A percentile compares a stretch with the other conserved stretches of the same genome.
Conservation (phyloP, 2,797 vertebrate species). For the Melanotaenia parkinsoni region DNA sequence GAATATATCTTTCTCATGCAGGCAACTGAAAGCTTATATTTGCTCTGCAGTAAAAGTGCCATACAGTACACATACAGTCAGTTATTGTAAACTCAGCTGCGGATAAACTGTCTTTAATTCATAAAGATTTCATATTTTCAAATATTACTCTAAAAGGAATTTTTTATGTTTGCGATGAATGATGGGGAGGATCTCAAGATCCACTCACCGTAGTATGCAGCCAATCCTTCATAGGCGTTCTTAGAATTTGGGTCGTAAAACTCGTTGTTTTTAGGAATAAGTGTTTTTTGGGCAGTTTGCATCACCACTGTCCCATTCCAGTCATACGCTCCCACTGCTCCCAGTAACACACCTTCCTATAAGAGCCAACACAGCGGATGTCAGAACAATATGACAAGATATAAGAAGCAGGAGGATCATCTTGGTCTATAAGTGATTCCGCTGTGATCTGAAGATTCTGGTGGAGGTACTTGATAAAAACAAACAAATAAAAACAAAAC, state of each 20-base stretch:
- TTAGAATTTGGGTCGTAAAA: slow-evolving; percentile 84
- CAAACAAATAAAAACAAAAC: too few species aligned
- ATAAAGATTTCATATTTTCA: neutral
- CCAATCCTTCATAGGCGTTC: slow-evolving; percentile 87
- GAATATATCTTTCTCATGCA: slow-evolving; percentile 17
- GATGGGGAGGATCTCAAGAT: neutral
- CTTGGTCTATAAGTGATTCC: neutral
- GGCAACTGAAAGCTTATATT: slow-evolving; percentile 24
- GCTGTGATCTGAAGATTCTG: neutral
- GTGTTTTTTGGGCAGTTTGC: slow-evolving; percentile 74
- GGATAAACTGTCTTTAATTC: neutral
- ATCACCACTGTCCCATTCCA: slow-evolving; percentile 97
- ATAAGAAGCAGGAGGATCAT: neutral
- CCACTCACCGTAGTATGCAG: slow-evolving; percentile 91
- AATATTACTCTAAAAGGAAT: neutral
- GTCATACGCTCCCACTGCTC: slow-evolving; percentile 96
- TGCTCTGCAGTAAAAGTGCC: slow-evolving; percentile 26
- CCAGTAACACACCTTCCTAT: slow-evolving; percentile 91
- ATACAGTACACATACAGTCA: neutral
- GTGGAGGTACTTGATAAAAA: neutral
- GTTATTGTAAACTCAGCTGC: neutral
- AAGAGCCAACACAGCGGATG: neutral
- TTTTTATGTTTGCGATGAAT: neutral
- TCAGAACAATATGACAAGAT: neutral
- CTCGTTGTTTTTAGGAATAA: slow-evolving; percentile 81